Percentiles rank a stretch among this genome's conserved stretches.
phyloP scores from a whole-genome alignment of 2,888 invertebrate genomes.

The Teleogryllus oceanicus region DNA sequence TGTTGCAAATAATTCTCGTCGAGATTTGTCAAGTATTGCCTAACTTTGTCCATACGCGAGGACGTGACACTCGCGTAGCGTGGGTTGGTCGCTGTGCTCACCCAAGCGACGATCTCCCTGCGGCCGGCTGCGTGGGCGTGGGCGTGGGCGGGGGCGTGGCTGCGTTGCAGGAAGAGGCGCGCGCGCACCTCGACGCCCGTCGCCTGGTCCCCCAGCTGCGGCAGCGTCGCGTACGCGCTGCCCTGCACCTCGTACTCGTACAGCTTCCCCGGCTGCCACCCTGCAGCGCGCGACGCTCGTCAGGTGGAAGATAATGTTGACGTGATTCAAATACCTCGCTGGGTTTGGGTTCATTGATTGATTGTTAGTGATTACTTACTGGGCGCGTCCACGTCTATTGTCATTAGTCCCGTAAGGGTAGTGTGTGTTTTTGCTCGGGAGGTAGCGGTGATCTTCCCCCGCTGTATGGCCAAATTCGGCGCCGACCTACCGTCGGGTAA shows the following conservation, averaged over 20 bases:
- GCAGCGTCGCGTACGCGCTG: neutral
- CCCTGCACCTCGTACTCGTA: neutral
- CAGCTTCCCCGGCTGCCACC: neutral
- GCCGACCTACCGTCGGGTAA: too few species aligned
- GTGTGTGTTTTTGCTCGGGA: too few species aligned
- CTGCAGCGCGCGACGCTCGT: neutral
- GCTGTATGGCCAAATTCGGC: too few species aligned
- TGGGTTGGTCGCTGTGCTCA: neutral
- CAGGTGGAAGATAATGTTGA: neutral
- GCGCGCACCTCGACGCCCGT: neutral
- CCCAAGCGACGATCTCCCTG: neutral
- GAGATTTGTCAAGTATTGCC: rapidly evolving
- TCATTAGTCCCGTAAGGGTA: too few species aligned
- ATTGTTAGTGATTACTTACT: too few species aligned
- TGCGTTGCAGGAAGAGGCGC: neutral
- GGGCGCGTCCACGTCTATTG: too few species aligned
- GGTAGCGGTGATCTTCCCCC: too few species aligned
- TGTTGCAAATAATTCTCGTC: too few species aligned
- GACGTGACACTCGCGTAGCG: too few species aligned
- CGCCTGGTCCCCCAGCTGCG: neutral
- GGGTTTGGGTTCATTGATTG: too few species aligned
- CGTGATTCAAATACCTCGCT: neutral
- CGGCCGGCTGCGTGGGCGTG: neutral
- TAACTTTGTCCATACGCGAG: too few species aligned
- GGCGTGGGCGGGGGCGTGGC: neutral